Evolutionary conservation across 2,113 vertebrate species (phyloP).

Genomic region (Synchiropus splendidus): DNA sequence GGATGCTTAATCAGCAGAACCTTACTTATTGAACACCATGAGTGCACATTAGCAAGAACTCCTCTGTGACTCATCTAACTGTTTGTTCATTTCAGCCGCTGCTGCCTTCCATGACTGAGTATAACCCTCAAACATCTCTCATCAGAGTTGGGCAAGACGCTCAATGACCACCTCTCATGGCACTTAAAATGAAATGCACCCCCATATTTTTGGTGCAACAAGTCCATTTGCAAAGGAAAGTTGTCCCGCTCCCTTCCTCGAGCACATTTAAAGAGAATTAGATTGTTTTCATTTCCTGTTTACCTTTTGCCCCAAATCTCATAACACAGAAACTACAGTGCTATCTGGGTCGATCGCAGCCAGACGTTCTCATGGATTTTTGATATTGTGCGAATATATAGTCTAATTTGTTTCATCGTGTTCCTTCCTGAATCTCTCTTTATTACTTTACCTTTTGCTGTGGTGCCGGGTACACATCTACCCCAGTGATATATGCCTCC

Average conservation of each 20-base stretch:
- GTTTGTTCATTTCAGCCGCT: no score
- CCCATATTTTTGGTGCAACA: neutral
- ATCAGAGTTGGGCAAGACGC: no score
- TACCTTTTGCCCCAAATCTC: slow-evolving; percentile 46
- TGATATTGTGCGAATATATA: slow-evolving; percentile 17
- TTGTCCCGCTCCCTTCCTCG: slow-evolving; percentile 24
- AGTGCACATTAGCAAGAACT: no score
- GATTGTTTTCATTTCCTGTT: slow-evolving; percentile 55
- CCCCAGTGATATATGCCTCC: neutral
- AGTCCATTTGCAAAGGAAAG: slow-evolving; percentile 19
- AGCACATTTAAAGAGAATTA: slow-evolving; percentile 49
- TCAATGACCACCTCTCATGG: no score
- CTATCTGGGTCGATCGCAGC: slow-evolving; percentile 41
- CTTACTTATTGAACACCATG: no score
- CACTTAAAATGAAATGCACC: neutral
- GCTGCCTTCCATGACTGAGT: no score
- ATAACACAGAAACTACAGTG: slow-evolving; percentile 24
- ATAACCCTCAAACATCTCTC: no score
- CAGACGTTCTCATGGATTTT: slow-evolving; percentile 25
- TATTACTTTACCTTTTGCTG: slow-evolving; percentile 18
- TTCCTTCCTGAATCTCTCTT: slow-evolving; percentile 11
- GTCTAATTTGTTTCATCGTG: slow-evolving; percentile 9
- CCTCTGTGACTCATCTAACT: no score
- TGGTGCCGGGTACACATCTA: slow-evolving; percentile 6
- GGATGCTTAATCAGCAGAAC: no score